Base-by-base conservation (phyloP, 2,888 invertebrate genomes). In the Sepiola atlantica region DNA sequence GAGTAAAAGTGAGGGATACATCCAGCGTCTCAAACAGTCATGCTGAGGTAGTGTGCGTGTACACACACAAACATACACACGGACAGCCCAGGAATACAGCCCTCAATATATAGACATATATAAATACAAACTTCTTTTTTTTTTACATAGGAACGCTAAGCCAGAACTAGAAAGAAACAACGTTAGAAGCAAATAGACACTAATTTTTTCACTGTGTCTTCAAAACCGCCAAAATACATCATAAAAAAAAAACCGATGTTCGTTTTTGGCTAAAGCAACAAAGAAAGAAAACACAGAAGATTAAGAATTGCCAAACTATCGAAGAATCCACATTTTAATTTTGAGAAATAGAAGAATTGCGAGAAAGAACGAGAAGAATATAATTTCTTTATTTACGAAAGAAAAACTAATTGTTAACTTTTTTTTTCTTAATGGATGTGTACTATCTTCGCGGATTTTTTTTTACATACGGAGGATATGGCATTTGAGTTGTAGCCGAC, bases 31-130 rank as follows among this genome's bases (percentile, higher is more conserved):
- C 35, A 28, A 92, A 24, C 92, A 92, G 92, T 92, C 55, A 55
- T 55, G 92, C 28, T 92, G 45, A 92, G 6, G 45, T 92, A 55
- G 45, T 92, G 28, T 92, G 28, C 20, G 18, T 16, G 32, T 92
- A 92, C 55, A 91, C 45, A 91, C 91, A 91, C 91, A 45, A 35
- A 92, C 55, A 92, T 92, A 54, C 55, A n/a, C n/a, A 77, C n/a
- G n/a, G 32, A 32, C n/a, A 32, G n/a, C 77, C 32, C 12, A 77
- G n/a, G n/a, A 32, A 77, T n/a, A 77, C n/a, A 77, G 32, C 32
- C 77, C 77, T 77, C n/a, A n/a, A n/a, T 77, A 77, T n/a, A 45
- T 45, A 45, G 45, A 45, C 45, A 45, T 45, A 45, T 45, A 45
- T 2, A 45, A 45, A 45, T 32, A 77, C 32, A 77, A 77, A 77